Percentiles rank a stretch among this genome's conserved stretches.
These are phyloP conservation scores for Acanthopagrus latus DNA, from an alignment of 2,797 vertebrate genomes.

Conservation along the genomic window DNA sequence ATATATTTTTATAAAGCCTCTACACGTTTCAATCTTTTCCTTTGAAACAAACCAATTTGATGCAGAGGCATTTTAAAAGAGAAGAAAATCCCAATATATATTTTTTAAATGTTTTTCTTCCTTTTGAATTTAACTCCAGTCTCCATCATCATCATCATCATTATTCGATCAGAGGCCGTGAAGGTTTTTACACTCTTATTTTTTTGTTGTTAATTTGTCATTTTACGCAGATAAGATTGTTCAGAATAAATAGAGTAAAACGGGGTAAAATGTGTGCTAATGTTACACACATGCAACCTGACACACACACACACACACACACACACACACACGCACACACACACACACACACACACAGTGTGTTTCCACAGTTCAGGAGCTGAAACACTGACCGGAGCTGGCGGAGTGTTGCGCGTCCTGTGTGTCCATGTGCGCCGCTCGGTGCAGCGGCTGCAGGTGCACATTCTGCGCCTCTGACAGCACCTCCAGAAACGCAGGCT, in stretches of 20 bases:
- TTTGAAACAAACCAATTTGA: neutral
- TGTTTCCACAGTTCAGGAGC: neutral
- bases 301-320: too few relatives aligned
- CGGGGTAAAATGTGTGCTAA: neutral
- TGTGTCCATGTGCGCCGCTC: conserved; percentile 84
- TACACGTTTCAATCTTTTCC: neutral
- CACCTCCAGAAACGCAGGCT: conserved; percentile 95
- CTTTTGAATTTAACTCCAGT: neutral
- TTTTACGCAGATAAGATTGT: neutral
- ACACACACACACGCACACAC: too few relatives aligned
- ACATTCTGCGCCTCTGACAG: conserved; percentile 93
- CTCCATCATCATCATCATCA: neutral
- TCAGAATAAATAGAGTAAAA: neutral
- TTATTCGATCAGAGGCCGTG: neutral
- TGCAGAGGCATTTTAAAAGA: neutral
- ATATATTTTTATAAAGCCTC: neutral
- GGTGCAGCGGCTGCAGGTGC: conserved; percentile 92
- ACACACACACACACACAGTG: too few relatives aligned
- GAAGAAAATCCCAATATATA: neutral
- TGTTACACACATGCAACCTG: too few relatives aligned
- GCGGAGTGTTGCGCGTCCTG: conserved; percentile 89
- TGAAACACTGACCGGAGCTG: conserved; percentile 90
- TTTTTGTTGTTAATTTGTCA: neutral
- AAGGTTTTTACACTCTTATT: neutral
- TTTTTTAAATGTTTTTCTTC: neutral